These are phyloP conservation scores for Drosophila azteca DNA, from an alignment of 1,140 invertebrate species.

Conservation along the genomic window DNA sequence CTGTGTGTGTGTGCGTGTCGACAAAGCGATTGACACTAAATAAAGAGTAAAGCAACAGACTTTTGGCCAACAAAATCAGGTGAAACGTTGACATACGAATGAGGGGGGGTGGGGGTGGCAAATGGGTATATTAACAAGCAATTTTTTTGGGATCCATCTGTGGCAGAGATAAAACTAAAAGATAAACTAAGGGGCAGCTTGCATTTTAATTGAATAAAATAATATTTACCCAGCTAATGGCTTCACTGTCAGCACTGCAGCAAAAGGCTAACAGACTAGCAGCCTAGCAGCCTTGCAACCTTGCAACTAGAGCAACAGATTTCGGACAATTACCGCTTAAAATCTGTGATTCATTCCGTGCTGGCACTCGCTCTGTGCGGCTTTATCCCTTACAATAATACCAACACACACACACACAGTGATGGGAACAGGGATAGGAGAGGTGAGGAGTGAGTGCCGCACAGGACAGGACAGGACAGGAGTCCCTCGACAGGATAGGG, in stretches of 20 bases:
- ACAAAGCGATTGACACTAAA: constrained; percentile 58
- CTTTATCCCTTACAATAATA: constrained; percentile 57
- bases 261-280: constrained; percentile 11
- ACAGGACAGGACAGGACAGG: not conserved
- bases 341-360: constrained; percentile 49
- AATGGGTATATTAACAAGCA: constrained; percentile 72
- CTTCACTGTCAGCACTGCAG: constrained; percentile 23
- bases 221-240: constrained; percentile 78
- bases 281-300: constrained; percentile 38
- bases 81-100: constrained; percentile 57
- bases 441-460: not conserved
- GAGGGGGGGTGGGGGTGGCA: constrained; percentile 30
- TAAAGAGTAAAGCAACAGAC: constrained; percentile 47
- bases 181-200: constrained; percentile 31
- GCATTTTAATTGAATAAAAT: constrained; percentile 80
- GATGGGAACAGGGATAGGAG: not conserved
- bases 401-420: constrained; percentile 4
- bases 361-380: constrained; percentile 28
- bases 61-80: constrained; percentile 49
- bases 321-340: constrained; percentile 50
- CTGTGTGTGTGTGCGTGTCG: no score
- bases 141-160: constrained; percentile 24
- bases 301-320: constrained; percentile 31
- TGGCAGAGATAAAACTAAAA: constrained; percentile 42
- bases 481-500: no score